Conservation (phyloP, 2,888 invertebrate genomes). For the Meiosimyza platycephala region DNA sequence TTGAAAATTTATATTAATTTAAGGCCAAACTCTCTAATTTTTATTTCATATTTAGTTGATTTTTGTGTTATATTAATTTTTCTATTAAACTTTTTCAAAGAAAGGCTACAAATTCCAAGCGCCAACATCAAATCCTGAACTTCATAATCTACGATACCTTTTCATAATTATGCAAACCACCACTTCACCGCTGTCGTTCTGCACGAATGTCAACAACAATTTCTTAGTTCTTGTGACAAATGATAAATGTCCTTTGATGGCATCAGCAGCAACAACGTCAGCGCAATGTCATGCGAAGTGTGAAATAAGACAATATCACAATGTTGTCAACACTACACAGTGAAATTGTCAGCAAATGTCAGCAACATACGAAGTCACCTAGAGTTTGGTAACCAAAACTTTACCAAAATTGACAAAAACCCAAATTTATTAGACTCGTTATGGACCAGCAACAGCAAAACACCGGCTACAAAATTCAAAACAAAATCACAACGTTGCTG, state of each 20-base stretch:
- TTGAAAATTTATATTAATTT: too few relatives aligned
- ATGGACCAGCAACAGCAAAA: conserved; percentile 1
- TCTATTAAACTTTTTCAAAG: not conserved
- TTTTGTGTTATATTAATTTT: not conserved
- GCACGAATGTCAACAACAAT: conserved; percentile 6
- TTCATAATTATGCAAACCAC: not conserved
- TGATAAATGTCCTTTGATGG: conserved; percentile 10
- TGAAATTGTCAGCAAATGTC: not conserved
- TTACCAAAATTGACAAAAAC: conserved; percentile 8
- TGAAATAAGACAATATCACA: conserved; percentile 14
- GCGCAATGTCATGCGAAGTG: not conserved
- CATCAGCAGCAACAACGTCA: not conserved
- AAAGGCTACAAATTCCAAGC: not conserved
- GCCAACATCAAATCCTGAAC: not conserved
- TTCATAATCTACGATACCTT: not conserved
- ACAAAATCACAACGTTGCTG: not conserved
- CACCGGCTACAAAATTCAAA: not conserved
- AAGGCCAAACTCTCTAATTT: not conserved
- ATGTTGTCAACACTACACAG: not conserved
- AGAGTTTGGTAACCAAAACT: not conserved
- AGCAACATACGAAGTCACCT: too few relatives aligned
- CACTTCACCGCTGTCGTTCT: not conserved
- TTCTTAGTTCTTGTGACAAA: conserved; percentile 1
- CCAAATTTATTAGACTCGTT: conserved; percentile 11
- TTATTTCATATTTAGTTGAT: not conserved